Evolutionary conservation across 2,888 invertebrate species (phyloP), one percentile per base, ranked within the genome.

Genomic region (Cataglyphis albicans): DNA sequence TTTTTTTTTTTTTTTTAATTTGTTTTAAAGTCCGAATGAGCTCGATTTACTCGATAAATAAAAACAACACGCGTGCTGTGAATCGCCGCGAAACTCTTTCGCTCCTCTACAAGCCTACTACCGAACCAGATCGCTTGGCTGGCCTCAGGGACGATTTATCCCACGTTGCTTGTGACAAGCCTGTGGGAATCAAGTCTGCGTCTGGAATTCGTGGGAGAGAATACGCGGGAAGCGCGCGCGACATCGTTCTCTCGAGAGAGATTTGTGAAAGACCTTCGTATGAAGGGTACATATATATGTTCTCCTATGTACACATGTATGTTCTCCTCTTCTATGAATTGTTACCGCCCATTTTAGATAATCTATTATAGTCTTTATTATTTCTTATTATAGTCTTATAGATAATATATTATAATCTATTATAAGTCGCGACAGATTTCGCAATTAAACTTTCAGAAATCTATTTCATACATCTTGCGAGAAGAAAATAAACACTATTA

Each of bases 101-200:
- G 81, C 80, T 75, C 25, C 83, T 72, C 90, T 92, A 90, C 87
- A 88, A 89, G 91, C 92, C 92, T 92, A 92, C 90, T 92, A 92
- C 91, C 83, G 87, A 92, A 90, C 86, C 88, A 89, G 92, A 91
- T 92, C 91, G 89, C 67, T 88, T 87, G 61, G 89, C 78, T 88
- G 88, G 87, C 89, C 90, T 87, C 85, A 87, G 90, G 86, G 87
- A 91, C 86, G 82, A 86, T 89, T 84, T 90, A 87, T 92, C 92
- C 90, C 92, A 92, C 93, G 93, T 85, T 84, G 68, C 61, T 57
- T 59, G 67, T 25, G 44, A 35, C 38, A 48, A 72, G 83, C 87
- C 88, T 87, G 90, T 91, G 89, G 91, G 90, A 91, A 92, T 82
- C 68, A 21, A 68, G 59, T 59, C 57, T 78, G 67, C 68, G 84